phyloP scores from a whole-genome alignment of 2,113 vertebrate genomes.

The Micronisus gabar region DNA sequence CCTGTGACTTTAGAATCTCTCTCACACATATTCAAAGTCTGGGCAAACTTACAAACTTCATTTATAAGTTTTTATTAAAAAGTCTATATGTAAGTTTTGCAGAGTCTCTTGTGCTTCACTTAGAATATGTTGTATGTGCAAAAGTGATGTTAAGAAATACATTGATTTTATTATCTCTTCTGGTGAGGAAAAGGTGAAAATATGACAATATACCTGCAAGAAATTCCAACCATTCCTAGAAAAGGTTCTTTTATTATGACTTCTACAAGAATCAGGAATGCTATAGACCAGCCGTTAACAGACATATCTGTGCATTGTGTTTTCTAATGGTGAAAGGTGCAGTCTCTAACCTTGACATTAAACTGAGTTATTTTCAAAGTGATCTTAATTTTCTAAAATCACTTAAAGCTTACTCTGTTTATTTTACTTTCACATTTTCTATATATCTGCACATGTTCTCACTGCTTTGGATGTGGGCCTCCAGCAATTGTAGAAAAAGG shows the following conservation, averaged over 20 bases:
- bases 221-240: background rate
- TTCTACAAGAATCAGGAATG: background rate
- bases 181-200: background rate
- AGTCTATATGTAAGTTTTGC: background rate
- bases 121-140: background rate
- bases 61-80: background rate
- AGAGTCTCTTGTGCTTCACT: background rate
- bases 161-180: background rate
- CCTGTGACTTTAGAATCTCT: background rate
- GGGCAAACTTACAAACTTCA: background rate
- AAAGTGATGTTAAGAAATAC: background rate
- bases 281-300: background rate
- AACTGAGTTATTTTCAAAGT: background rate
- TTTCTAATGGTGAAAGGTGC: background rate
- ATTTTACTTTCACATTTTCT: background rate
- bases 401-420: background rate
- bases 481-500: background rate
- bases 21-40: background rate
- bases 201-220: background rate
- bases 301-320: background rate
- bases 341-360: background rate
- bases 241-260: background rate
- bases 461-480: background rate
- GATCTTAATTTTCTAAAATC: background rate
- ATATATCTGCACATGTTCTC: background rate